phyloP scores from a whole-genome alignment of 2,113 vertebrate genomes.

The Cervus canadensis region DNA sequence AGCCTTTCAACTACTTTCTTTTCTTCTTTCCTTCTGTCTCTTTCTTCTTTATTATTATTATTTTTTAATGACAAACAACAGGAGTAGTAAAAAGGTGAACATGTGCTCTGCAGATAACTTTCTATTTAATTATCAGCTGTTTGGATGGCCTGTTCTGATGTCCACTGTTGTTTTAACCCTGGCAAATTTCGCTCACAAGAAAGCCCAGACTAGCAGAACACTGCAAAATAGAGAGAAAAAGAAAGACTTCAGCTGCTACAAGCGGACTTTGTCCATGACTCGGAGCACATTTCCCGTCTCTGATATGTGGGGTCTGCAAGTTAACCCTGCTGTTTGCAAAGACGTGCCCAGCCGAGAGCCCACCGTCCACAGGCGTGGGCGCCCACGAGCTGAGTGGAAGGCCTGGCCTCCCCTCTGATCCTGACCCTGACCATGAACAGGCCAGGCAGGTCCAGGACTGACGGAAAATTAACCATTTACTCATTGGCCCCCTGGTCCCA shows the following conservation, averaged over 20 bases:
- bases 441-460: background rate
- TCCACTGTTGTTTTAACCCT: background rate
- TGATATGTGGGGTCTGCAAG: background rate
- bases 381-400: background rate
- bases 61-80: background rate
- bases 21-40: background rate
- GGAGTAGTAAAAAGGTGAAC: background rate
- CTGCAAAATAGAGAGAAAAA: background rate
- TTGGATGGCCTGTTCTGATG: background rate
- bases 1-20: background rate
- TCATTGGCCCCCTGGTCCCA: background rate
- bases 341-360: background rate
- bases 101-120: background rate
- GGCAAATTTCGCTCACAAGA: constrained; percentile 39
- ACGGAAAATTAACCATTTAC: background rate
- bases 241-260: constrained; percentile 34
- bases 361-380: background rate
- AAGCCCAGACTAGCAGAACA: constrained; percentile 28
- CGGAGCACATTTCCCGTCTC: background rate
- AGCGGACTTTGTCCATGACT: constrained; percentile 60
- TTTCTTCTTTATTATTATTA: background rate
- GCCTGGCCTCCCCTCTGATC: background rate
- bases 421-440: background rate
- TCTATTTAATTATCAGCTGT: background rate
- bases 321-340: background rate